Evolutionary conservation across 1,140 invertebrate species (phyloP).

Genomic region (Pectinophora gossypiella): DNA sequence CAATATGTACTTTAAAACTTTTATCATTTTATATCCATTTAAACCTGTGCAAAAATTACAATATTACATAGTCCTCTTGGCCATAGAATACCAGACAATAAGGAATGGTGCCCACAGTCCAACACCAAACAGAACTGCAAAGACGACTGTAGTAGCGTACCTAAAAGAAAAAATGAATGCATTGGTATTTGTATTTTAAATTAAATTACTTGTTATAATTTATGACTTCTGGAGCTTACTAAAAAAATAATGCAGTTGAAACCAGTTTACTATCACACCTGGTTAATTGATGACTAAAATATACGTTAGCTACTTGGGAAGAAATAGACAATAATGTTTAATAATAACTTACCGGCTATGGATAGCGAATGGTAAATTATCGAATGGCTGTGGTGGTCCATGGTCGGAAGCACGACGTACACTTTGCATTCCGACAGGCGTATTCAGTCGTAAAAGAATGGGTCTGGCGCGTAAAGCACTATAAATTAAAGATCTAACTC

Average conservation of each 20-base stretch:
- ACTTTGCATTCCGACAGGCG: conserved; percentile 8
- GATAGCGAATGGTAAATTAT: conserved; percentile 38
- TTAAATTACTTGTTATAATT: too few species aligned
- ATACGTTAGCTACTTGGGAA: too few species aligned
- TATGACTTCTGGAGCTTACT: too few species aligned
- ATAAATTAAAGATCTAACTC: conserved; percentile 6
- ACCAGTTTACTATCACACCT: too few species aligned
- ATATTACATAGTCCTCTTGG: conserved; percentile 41
- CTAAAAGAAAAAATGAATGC: conserved; percentile 24
- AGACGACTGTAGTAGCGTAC: conserved; percentile 31
- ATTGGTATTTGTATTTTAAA: too few species aligned
- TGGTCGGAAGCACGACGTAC: conserved; percentile 9
- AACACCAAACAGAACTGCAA: conserved; percentile 35
- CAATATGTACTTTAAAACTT: too few species aligned
- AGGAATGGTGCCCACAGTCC: conserved; percentile 44
- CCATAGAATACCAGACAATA: conserved; percentile 56
- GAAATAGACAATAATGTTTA: too few species aligned
- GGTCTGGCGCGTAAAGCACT: conserved; percentile 2
- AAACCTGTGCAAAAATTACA: too few species aligned
- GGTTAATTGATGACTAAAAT: too few species aligned
- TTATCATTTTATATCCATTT: too few species aligned
- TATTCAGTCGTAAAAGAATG: conserved; percentile 2
- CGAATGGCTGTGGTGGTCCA: conserved; percentile 30
- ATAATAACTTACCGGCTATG: conserved; percentile 28
- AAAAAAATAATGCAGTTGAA: too few species aligned